These are phyloP conservation scores for Neodontobutis hainanensis DNA, from an alignment of 2,113 vertebrate genomes.

Conservation along the genomic window DNA sequence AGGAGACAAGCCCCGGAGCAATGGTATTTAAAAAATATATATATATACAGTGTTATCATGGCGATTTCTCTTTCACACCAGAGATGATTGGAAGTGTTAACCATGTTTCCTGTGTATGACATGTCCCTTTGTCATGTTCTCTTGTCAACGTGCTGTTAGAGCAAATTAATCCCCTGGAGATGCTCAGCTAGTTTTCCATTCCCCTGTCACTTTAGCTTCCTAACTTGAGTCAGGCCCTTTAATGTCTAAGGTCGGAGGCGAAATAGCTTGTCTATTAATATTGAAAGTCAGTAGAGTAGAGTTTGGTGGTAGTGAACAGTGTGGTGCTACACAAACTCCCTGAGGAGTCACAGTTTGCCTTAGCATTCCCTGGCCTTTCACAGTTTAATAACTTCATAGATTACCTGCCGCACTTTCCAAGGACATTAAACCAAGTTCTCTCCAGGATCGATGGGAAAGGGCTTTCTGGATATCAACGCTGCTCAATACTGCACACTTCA, in stretches of 20 bases:
- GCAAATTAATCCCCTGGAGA: conserved; percentile 67
- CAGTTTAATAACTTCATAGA: conserved; percentile 81
- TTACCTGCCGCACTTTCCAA: conserved; percentile 77
- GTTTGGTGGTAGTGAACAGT: conserved; percentile 25
- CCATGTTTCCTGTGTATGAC: conserved; percentile 47
- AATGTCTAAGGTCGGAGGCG: conserved; percentile 49
- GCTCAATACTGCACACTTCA: conserved; percentile 76
- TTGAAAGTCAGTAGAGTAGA: conserved; percentile 39
- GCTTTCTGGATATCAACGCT: conserved; percentile 68
- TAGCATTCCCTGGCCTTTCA: conserved; percentile 61
- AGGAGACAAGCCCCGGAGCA: conserved; percentile 48
- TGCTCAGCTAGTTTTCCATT: conserved; percentile 31
- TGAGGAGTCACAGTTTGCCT: conserved; percentile 60
- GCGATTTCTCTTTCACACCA: conserved; percentile 48
- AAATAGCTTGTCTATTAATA: conserved; percentile 51
- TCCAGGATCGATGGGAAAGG: conserved; percentile 70
- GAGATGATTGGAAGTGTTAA: conserved; percentile 49
- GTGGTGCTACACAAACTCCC: conserved; percentile 55
- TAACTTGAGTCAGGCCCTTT: conserved; percentile 28
- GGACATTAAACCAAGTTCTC: conserved; percentile 77
- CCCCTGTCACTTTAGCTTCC: conserved; percentile 21
- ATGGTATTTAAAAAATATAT: conserved; percentile 8
- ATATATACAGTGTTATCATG: conserved; percentile 22
- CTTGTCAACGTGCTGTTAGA: conserved; percentile 36
- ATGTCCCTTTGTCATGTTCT: conserved; percentile 48